These are phyloP conservation scores for Mastomys coucha DNA, from an alignment of 2,113 vertebrate genomes.

Conservation along the genomic window DNA sequence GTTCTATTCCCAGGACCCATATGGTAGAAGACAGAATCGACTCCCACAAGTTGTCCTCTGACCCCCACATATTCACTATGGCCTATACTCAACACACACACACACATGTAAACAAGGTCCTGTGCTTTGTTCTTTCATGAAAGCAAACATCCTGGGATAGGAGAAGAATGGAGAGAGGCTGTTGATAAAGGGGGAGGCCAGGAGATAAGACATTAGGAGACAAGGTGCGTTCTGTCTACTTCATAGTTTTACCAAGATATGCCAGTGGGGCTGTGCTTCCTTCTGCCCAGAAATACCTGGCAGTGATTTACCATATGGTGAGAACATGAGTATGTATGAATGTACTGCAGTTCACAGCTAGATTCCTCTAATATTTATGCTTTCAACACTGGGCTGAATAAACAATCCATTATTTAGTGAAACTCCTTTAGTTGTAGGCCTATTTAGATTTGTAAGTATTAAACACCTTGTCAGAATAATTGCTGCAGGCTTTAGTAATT, in stretches of 20 bases:
- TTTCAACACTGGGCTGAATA: constrained; percentile 64
- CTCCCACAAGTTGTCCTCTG: background rate
- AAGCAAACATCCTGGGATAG: constrained; percentile 40
- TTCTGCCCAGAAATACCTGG: constrained; percentile 53
- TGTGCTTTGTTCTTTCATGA: constrained; percentile 63
- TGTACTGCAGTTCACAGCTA: constrained; percentile 56
- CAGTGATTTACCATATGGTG: constrained; percentile 39
- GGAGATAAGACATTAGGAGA: background rate
- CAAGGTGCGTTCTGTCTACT: constrained; percentile 41
- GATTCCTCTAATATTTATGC: constrained; percentile 59
- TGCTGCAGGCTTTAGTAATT: constrained; percentile 83
- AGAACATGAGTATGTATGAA: background rate
- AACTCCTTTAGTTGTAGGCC: constrained; percentile 73
- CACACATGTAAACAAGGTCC: background rate
- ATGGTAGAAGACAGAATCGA: background rate
- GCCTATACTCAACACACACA: too few relatives aligned
- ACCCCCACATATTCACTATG: background rate
- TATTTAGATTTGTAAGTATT: constrained; percentile 74
- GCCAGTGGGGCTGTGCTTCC: constrained; percentile 20
- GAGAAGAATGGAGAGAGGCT: constrained; percentile 28
- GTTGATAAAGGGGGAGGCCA: constrained; percentile 52
- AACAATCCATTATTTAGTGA: constrained; percentile 75
- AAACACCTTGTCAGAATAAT: constrained; percentile 79
- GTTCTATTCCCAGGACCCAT: background rate
- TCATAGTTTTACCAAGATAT: constrained; percentile 52